Evolutionary conservation across 1,140 invertebrate species (phyloP).

Genomic region (Danaus melanippus): DNA sequence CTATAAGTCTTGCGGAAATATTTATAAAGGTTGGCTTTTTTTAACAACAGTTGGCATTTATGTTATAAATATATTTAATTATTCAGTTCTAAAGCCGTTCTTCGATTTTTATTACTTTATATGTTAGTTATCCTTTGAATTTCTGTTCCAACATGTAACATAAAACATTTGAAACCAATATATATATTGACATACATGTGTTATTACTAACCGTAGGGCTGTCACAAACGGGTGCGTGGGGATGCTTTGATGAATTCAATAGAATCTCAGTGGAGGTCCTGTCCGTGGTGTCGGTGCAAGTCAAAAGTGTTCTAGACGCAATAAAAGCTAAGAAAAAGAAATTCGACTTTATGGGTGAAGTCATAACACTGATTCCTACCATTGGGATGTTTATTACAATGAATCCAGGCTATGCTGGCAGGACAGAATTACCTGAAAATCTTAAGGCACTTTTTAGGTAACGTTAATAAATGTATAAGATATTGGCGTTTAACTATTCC

Average conservation of each 20-base stretch:
- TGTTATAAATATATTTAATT: slow-evolving; percentile 3
- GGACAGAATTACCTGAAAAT: slow-evolving; percentile 90
- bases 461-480: slow-evolving; percentile 1
- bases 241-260: slow-evolving; percentile 97
- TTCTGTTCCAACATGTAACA: neutral
- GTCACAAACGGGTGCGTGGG: slow-evolving; percentile 94
- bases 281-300: slow-evolving; percentile 93
- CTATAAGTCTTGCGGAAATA: slow-evolving; percentile 93
- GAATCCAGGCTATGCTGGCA: slow-evolving; percentile 92
- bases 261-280: slow-evolving; percentile 93
- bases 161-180: no score
- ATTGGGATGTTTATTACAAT: slow-evolving; percentile 96
- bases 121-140: neutral
- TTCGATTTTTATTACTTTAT: neutral
- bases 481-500: neutral
- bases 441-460: slow-evolving; percentile 80
- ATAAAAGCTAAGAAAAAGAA: slow-evolving; percentile 84
- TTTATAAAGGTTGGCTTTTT: slow-evolving; percentile 79
- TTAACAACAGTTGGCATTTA: neutral
- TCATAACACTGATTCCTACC: slow-evolving; percentile 81
- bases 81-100: neutral
- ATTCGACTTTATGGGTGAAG: slow-evolving; percentile 90
- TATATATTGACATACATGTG: no score
- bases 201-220: slow-evolving; percentile 68
- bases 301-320: slow-evolving; percentile 87